Conservation (phyloP, 2,888 invertebrate genomes). For the Pegoplata infirma region DNA sequence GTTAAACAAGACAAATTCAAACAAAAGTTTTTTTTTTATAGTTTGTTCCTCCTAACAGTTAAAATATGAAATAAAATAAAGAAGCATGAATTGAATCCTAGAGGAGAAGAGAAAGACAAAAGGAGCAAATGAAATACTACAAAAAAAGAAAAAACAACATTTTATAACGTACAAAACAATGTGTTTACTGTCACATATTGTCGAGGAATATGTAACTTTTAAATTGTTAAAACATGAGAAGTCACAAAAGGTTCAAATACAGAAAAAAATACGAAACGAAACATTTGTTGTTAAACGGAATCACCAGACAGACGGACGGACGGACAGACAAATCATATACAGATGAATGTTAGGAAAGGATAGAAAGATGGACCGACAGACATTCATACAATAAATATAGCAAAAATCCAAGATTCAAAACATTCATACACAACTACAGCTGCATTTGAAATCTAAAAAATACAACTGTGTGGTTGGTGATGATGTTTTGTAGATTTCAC, state of each 20-base stretch:
- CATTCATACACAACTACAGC: not conserved
- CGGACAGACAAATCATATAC: constrained; percentile 23
- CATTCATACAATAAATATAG: not conserved
- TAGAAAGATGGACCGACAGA: constrained; percentile 16
- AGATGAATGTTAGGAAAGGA: constrained; percentile 37
- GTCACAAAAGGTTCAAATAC: constrained; percentile 57
- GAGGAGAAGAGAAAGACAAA: not conserved
- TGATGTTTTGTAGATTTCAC: not conserved
- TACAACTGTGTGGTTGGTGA: no score
- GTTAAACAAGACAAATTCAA: constrained; percentile 23
- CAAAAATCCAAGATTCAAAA: not conserved
- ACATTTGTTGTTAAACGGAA: constrained; percentile 41
- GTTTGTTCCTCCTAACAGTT: not conserved
- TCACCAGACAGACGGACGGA: not conserved
- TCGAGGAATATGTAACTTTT: constrained; percentile 60
- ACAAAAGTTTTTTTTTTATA: not conserved
- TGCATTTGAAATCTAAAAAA: not conserved
- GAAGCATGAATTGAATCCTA: constrained; percentile 21
- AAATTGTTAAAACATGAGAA: constrained; percentile 63
- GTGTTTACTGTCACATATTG: constrained; percentile 63
- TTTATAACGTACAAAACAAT: constrained; percentile 37
- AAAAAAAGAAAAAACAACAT: not conserved
- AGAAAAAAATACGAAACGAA: not conserved
- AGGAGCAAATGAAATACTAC: no score
- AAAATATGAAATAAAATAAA: constrained; percentile 32